Evolutionary conservation across 2,113 vertebrate species (phyloP).

Genomic region (Sylvicapra grimmia): DNA sequence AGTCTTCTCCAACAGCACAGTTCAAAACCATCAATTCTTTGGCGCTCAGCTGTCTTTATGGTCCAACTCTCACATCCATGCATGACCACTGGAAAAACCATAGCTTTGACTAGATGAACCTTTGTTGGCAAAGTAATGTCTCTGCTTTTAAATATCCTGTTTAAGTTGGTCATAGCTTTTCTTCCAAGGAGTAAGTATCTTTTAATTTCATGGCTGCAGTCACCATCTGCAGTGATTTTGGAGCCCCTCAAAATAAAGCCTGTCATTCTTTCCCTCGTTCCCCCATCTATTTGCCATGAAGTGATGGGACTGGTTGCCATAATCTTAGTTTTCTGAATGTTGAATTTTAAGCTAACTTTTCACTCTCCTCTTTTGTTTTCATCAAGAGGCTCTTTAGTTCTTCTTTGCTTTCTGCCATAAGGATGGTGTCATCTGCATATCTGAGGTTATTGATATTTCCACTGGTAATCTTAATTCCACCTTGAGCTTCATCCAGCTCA

Average conservation of each 20-base stretch:
- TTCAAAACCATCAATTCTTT: not conserved
- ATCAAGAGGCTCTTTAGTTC: not conserved
- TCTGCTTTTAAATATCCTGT: not conserved
- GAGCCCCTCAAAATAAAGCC: not conserved
- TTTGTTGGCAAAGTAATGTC: not conserved
- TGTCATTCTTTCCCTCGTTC: not conserved
- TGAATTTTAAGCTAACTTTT: not conserved
- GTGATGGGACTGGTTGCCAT: not conserved
- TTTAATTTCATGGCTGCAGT: not conserved
- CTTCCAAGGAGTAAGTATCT: not conserved
- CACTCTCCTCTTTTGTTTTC: no score
- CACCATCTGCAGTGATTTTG: not conserved
- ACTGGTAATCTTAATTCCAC: not conserved
- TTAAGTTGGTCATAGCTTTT: not conserved
- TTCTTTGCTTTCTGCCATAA: not conserved
- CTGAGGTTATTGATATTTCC: not conserved
- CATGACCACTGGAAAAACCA: not conserved
- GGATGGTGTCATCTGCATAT: not conserved
- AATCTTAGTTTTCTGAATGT: not conserved
- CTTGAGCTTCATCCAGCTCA: not conserved
- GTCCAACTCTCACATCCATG: not conserved
- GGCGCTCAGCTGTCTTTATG: not conserved
- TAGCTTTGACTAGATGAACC: not conserved
- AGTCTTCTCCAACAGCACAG: not conserved
- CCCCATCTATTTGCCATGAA: not conserved